These are phyloP conservation scores for Sericinus montela DNA, from an alignment of 2,888 invertebrate genomes.

Conservation along the genomic window DNA sequence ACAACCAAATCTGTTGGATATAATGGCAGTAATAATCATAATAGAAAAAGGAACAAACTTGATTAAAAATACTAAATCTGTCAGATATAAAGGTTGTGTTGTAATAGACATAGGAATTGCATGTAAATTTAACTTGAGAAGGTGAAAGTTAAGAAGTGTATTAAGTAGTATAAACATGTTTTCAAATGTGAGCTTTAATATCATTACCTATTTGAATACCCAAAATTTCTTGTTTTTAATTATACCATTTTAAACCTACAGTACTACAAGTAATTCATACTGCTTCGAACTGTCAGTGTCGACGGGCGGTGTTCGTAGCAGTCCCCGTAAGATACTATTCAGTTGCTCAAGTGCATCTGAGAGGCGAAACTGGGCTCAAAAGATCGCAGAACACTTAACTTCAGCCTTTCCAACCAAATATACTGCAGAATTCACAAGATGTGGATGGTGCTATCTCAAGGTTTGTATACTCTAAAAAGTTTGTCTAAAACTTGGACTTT, in stretches of 20 bases:
- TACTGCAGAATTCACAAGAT: constrained; percentile 84
- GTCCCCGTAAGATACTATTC: constrained; percentile 75
- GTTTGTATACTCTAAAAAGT: constrained; percentile 49
- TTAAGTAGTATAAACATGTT: no score
- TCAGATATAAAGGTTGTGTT: no score
- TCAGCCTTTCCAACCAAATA: constrained; percentile 81
- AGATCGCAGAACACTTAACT: constrained; percentile 86
- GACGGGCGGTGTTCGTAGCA: constrained; percentile 43
- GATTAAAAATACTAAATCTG: no score
- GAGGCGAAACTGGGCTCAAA: constrained; percentile 86
- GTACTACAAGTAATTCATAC: constrained; percentile 78
- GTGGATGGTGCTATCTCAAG: constrained; percentile 91
- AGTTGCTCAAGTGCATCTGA: constrained; percentile 77
- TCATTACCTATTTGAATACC: no score
- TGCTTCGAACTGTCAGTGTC: constrained; percentile 82
- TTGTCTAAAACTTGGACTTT: no score
- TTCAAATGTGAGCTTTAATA: no score
- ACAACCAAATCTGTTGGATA: no score
- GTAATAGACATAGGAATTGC: no score
- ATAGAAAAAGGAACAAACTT: no score
- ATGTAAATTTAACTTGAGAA: no score
- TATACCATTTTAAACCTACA: constrained; percentile 28
- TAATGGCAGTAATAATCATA: no score
- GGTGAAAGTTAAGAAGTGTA: no score
- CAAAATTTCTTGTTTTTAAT: neutral